Percentiles rank a stretch among this genome's conserved stretches.
Conservation (phyloP, 2,113 vertebrate species). For the Papio anubis region DNA sequence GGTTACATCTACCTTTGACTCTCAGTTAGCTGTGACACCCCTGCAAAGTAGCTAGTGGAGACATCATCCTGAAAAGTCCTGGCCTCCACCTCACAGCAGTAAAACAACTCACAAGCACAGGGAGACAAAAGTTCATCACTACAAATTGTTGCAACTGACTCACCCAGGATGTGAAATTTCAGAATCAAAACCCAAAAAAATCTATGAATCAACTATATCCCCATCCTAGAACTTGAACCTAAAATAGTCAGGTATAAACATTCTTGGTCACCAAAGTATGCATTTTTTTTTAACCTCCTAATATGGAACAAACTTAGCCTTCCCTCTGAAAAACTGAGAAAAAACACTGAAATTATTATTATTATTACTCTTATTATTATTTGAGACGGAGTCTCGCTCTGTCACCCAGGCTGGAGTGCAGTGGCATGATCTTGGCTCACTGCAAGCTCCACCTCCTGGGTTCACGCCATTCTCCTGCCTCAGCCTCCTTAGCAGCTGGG, state of each 20-base stretch:
- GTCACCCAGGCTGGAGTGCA: too few species aligned
- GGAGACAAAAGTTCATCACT: neutral
- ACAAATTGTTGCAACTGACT: neutral
- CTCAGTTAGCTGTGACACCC: neutral
- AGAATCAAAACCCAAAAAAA: neutral
- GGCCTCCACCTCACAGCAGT: neutral
- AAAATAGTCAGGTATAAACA: neutral
- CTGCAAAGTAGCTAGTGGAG: neutral
- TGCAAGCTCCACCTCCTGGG: too few species aligned
- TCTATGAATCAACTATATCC: neutral
- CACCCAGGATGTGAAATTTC: neutral
- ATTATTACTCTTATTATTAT: neutral
- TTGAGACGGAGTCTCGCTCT: too few species aligned
- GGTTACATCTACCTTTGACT: neutral
- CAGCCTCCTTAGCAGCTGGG: too few species aligned
- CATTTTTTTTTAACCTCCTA: neutral
- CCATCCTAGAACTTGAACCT: neutral
- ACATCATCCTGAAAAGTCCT: neutral
- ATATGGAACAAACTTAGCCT: neutral
- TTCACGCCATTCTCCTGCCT: too few species aligned
- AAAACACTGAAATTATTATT: neutral
- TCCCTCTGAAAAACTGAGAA: neutral
- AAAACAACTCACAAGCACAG: neutral
- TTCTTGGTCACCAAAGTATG: neutral
- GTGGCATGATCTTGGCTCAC: too few species aligned